A percentile compares a stretch with the other conserved stretches of the same genome.
Conservation (phyloP, 2,888 invertebrate genomes). For the Poecilobothrus nobilitatus region DNA sequence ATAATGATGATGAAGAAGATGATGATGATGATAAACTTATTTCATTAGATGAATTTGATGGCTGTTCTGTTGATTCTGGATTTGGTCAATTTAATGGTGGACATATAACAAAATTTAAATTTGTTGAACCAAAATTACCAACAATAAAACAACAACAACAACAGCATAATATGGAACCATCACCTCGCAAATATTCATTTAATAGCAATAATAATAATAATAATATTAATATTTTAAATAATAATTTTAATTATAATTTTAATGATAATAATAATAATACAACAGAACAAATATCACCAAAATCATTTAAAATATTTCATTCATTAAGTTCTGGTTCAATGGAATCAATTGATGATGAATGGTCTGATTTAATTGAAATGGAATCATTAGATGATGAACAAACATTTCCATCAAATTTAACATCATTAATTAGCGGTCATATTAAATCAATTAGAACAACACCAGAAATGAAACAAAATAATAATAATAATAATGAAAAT, state of each 20-base stretch:
- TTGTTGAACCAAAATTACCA: constrained; percentile 41
- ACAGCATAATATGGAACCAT: constrained; percentile 16
- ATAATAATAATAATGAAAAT: neutral
- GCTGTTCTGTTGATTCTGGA: constrained; percentile 53
- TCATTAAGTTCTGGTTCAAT: constrained; percentile 49
- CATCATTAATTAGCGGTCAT: constrained; percentile 51
- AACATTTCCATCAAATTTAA: constrained; percentile 50
- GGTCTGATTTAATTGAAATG: constrained; percentile 53
- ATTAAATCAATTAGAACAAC: constrained; percentile 43
- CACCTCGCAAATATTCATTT: constrained; percentile 15
- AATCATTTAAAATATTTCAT: constrained; percentile 42
- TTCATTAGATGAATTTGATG: constrained; percentile 41
- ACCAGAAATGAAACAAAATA: constrained; percentile 38
- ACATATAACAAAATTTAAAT: constrained; percentile 30
- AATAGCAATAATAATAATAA: neutral
- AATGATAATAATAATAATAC: constrained; percentile 24
- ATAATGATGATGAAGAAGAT: constrained; percentile 20
- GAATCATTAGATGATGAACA: constrained; percentile 46
- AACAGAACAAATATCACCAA: constrained; percentile 31
- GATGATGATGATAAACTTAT: constrained; percentile 20
- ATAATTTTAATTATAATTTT: constrained; percentile 7
- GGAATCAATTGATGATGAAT: constrained; percentile 55
- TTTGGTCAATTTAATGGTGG: constrained; percentile 38
- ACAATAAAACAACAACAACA: constrained; percentile 20
- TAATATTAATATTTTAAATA: no score